A percentile compares a stretch with the other conserved stretches of the same genome.
Evolutionary conservation across 1,140 invertebrate species (phyloP).

Genomic region (Orussus abietinus): DNA sequence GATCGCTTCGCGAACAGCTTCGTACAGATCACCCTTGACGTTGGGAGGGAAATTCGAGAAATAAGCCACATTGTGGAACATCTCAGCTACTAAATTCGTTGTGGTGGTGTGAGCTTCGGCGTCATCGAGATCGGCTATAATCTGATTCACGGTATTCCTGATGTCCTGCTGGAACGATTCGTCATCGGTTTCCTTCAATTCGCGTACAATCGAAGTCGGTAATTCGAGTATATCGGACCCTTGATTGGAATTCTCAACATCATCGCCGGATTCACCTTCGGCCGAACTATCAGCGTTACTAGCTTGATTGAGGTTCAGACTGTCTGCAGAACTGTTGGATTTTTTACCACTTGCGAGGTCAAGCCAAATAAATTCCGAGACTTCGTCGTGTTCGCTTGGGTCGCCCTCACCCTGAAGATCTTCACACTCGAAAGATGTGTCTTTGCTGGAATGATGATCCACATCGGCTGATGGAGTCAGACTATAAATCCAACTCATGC

Average conservation of each 20-base stretch:
- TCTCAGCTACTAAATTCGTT: constrained; percentile 32
- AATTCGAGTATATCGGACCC: constrained; percentile 37
- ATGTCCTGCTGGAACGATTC: constrained; percentile 38
- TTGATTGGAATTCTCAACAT: constrained; percentile 19
- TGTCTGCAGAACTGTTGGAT: not conserved
- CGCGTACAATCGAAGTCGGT: constrained; percentile 22
- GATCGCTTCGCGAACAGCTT: too few species aligned
- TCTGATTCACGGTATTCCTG: constrained; percentile 38
- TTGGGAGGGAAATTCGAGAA: constrained; percentile 18
- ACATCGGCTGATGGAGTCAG: constrained; percentile 33
- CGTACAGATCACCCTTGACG: too few species aligned
- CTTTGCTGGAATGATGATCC: constrained; percentile 14
- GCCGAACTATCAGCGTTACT: constrained; percentile 23
- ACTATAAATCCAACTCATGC: constrained; percentile 44
- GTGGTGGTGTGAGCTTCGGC: constrained; percentile 26
- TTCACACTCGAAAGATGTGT: constrained; percentile 13
- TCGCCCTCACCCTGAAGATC: constrained; percentile 16
- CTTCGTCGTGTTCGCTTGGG: constrained; percentile 3
- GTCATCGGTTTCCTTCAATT: constrained; percentile 31
- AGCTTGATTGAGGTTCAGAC: constrained; percentile 18
- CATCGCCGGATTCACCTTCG: constrained; percentile 4
- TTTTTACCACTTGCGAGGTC: constrained; percentile 12
- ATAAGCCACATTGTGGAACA: constrained; percentile 24
- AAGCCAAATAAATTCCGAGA: constrained; percentile 16
- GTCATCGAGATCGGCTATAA: constrained; percentile 36